A percentile compares a stretch with the other conserved stretches of the same genome.
Evolutionary conservation across 2,113 vertebrate species (phyloP).

Genomic region (Rhagologus leucostigma): DNA sequence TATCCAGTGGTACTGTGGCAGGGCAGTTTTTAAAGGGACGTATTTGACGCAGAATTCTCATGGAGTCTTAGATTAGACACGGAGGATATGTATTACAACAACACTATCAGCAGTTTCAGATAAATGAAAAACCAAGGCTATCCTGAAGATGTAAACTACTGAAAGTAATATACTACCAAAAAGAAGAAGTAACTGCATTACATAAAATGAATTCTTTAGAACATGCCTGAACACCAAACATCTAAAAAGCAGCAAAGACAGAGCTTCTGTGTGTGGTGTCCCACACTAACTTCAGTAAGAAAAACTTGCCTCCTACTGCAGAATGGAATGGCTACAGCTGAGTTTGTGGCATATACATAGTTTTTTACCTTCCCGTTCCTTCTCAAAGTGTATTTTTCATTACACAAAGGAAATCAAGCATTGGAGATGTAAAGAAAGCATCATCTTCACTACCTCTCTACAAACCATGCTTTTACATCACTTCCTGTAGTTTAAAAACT

Average conservation of each 20-base stretch:
- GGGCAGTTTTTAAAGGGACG: neutral
- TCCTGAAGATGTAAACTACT: neutral
- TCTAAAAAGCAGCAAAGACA: neutral
- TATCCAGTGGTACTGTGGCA: accelerated
- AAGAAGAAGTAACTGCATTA: neutral
- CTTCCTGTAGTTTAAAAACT: neutral
- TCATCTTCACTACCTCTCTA: neutral
- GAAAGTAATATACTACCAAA: neutral
- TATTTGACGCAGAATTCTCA: neutral
- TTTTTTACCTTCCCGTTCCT: neutral
- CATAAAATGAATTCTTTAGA: neutral
- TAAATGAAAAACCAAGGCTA: neutral
- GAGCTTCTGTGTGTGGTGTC: neutral
- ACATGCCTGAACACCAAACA: neutral
- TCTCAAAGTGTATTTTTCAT: neutral
- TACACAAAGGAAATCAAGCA: neutral
- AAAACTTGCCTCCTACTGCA: neutral
- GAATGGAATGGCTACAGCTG: neutral
- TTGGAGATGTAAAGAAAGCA: neutral
- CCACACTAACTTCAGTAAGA: neutral
- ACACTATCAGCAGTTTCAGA: neutral
- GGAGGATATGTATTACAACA: neutral
- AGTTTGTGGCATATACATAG: neutral
- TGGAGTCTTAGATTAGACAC: neutral
- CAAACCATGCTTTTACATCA: neutral